phyloP scores from a whole-genome alignment of 2,113 vertebrate genomes.

The Mixornis gularis region DNA sequence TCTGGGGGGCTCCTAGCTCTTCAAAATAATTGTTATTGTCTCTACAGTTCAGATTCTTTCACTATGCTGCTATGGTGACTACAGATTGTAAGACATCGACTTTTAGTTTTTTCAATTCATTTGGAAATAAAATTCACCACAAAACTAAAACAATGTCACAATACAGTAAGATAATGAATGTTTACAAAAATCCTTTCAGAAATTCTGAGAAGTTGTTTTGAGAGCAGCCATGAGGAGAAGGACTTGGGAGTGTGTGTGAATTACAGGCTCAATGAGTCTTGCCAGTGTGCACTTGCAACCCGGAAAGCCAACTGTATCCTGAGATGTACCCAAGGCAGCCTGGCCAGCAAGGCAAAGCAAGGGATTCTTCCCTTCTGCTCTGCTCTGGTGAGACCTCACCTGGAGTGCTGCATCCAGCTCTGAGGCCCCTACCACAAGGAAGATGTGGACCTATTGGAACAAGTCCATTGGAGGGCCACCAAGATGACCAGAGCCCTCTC shows the following conservation, averaged over 20 bases:
- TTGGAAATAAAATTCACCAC: neutral
- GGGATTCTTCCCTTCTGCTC: no score
- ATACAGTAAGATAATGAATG: neutral
- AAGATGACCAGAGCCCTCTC: neutral
- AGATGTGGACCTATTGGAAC: neutral
- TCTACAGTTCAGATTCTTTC: neutral
- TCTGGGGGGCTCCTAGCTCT: neutral
- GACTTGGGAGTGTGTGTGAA: neutral
- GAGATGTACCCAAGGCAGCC: neutral
- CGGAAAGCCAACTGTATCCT: neutral
- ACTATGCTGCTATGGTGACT: neutral
- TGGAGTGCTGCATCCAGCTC: neutral
- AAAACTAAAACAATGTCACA: neutral
- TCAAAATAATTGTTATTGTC: neutral
- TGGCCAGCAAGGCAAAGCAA: neutral
- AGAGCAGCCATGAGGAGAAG: neutral
- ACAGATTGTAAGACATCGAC: neutral
- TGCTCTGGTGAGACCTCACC: neutral
- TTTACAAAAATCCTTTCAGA: neutral
- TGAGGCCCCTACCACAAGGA: neutral
- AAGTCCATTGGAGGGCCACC: neutral
- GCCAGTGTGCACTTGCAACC: neutral
- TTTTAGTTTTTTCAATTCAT: neutral
- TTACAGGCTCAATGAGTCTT: neutral
- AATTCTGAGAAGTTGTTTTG: neutral